Percentiles rank a stretch among this genome's conserved stretches.
These are phyloP conservation scores for Spea bombifrons DNA, from an alignment of 2,113 vertebrate species.

Conservation along the genomic window DNA sequence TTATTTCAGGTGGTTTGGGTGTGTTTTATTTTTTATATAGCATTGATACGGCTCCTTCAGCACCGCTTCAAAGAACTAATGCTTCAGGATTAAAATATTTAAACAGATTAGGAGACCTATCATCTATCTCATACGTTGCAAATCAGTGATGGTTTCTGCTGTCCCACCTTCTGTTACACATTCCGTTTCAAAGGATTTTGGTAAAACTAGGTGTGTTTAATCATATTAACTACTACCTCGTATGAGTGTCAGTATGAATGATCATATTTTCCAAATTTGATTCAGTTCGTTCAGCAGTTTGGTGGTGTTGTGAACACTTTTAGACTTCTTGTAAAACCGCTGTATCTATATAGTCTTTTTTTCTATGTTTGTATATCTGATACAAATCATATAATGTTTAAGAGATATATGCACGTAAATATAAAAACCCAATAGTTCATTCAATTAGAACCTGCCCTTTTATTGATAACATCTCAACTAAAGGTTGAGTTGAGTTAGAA, in stretches of 20 bases:
- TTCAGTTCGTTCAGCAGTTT: not conserved
- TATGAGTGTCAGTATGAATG: not conserved
- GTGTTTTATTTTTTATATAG: constrained; percentile 59
- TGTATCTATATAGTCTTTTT: too few relatives aligned
- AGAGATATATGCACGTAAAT: too few relatives aligned
- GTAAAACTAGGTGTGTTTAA: constrained; percentile 18
- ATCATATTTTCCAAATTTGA: not conserved
- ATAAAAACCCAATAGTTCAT: too few relatives aligned
- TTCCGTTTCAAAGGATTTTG: constrained; percentile 14
- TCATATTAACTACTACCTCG: constrained; percentile 7
- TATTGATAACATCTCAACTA: too few relatives aligned
- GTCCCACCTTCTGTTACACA: constrained; percentile 22
- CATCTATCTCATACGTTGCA: constrained; percentile 11
- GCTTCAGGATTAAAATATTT: constrained; percentile 61
- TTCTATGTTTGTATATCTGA: too few relatives aligned
- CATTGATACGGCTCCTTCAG: constrained; percentile 57
- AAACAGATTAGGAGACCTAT: constrained; percentile 51
- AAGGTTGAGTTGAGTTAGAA: too few relatives aligned
- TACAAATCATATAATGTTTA: too few relatives aligned
- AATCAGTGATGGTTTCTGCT: not conserved
- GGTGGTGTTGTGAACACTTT: too few relatives aligned
- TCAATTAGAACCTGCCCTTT: too few relatives aligned
- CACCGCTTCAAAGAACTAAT: constrained; percentile 55
- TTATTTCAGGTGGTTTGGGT: constrained; percentile 69
- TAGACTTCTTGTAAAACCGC: too few relatives aligned